Percentiles rank a stretch among this genome's conserved stretches.
Evolutionary conservation across 2,113 vertebrate genomes (phyloP).

Genomic region (Phocoena sinus): DNA sequence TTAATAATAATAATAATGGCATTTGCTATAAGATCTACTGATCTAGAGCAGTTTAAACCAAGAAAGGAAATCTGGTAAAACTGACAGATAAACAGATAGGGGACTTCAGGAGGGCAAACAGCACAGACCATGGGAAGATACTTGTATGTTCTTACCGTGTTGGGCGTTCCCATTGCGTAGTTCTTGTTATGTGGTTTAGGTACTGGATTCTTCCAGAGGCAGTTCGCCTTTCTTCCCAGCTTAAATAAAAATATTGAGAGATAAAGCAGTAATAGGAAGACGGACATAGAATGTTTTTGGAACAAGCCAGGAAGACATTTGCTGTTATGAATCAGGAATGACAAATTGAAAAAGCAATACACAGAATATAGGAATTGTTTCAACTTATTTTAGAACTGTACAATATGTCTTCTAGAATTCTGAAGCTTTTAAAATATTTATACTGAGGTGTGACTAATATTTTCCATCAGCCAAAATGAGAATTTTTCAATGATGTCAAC

Average conservation of each 20-base stretch:
- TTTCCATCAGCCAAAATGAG: slow-evolving; percentile 7
- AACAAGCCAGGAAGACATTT: slow-evolving; percentile 68
- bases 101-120: background rate
- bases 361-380: background rate
- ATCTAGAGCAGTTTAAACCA: background rate
- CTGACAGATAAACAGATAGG: background rate
- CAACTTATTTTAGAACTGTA: slow-evolving; percentile 1
- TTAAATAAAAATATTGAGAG: slow-evolving; percentile 78
- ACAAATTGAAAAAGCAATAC: slow-evolving; percentile 29
- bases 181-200: slow-evolving; percentile 95
- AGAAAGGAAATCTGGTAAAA: slow-evolving; percentile 32
- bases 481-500: background rate
- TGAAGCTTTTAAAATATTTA: slow-evolving; percentile 41
- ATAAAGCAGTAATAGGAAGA: slow-evolving; percentile 74
- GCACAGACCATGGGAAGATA: background rate
- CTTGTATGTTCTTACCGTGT: slow-evolving; percentile 83
- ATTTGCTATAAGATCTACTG: background rate
- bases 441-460: background rate
- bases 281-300: slow-evolving; percentile 65
- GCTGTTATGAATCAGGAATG: slow-evolving; percentile 60
- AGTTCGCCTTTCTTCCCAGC: slow-evolving; percentile 96
- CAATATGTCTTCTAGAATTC: background rate
- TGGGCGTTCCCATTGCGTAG: slow-evolving; percentile 95
- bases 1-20: background rate
- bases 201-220: slow-evolving; percentile 97